Percentiles rank a stretch among this genome's conserved stretches.
These are phyloP conservation scores for Apoda limacodes DNA, from an alignment of 2,888 invertebrate genomes.

Conservation along the genomic window DNA sequence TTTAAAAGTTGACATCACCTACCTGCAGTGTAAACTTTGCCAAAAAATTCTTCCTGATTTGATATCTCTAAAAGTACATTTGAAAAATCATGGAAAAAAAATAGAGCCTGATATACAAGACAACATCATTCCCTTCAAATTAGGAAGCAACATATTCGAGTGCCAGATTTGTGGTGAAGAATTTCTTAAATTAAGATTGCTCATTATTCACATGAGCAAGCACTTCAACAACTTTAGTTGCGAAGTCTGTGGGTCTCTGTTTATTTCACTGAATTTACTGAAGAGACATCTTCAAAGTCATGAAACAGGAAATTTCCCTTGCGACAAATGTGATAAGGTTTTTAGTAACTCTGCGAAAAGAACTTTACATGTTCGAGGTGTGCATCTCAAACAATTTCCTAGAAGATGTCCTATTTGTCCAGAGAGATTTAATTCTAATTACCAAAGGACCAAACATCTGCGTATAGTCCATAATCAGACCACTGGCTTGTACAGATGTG, in stretches of 20 bases:
- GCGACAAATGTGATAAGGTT: conserved; percentile 46
- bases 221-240: conserved; percentile 54
- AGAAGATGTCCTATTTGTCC: conserved; percentile 47
- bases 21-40: conserved; percentile 43
- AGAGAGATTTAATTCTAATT: conserved; percentile 46
- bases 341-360: conserved; percentile 42
- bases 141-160: conserved; percentile 32
- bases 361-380: conserved; percentile 35
- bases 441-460: conserved; percentile 46
- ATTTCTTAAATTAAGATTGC: conserved; percentile 35
- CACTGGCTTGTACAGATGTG: conserved; percentile 34
- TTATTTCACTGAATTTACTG: conserved; percentile 34
- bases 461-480: conserved; percentile 41
- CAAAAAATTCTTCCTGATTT: conserved; percentile 24
- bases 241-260: conserved; percentile 46
- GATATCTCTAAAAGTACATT: conserved; percentile 34
- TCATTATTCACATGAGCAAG: conserved; percentile 51
- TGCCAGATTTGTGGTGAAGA: conserved; percentile 44
- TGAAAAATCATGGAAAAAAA: conserved; percentile 35
- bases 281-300: conserved; percentile 41
- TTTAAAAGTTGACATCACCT: conserved; percentile 43
- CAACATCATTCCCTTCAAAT: conserved; percentile 46
- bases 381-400: conserved; percentile 38
- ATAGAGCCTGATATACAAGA: conserved; percentile 34
- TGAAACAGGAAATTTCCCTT: conserved; percentile 39